A percentile compares a stretch with the other conserved stretches of the same genome.
These are phyloP conservation scores for Sakesphorus luctuosus DNA, from an alignment of 2,113 vertebrate species.

Conservation along the genomic window DNA sequence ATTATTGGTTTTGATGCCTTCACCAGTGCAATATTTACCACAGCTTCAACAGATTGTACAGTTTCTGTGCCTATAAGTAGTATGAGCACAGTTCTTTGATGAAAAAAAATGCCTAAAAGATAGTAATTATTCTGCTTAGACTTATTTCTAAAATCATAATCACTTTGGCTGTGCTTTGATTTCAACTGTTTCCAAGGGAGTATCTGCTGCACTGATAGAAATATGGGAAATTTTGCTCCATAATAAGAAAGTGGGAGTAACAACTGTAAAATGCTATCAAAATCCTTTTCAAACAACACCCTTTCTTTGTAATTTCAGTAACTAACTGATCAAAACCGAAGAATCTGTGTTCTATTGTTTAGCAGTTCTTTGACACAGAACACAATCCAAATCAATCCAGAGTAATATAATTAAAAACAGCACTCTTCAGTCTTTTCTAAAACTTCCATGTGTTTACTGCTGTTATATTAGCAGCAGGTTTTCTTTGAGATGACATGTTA, in stretches of 20 bases:
- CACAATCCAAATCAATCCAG: not conserved
- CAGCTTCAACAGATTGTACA: not conserved
- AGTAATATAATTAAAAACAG: not conserved
- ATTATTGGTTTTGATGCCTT: not conserved
- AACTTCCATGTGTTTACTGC: not conserved
- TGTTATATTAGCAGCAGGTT: not conserved
- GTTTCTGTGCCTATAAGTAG: not conserved
- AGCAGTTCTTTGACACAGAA: not conserved
- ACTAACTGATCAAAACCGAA: not conserved
- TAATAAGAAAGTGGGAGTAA: slow-evolving; percentile 3
- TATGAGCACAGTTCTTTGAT: not conserved
- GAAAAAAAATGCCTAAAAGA: not conserved
- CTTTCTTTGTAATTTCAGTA: not conserved
- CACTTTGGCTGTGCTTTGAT: not conserved
- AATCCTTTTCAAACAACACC: not conserved
- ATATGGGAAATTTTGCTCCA: slow-evolving; percentile 8
- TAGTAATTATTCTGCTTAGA: not conserved
- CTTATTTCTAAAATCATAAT: slow-evolving; percentile 12
- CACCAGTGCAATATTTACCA: not conserved
- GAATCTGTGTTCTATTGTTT: not conserved
- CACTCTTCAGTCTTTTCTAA: not conserved
- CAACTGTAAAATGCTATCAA: not conserved
- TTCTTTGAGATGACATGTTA: not conserved
- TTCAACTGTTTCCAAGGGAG: slow-evolving; percentile 3
- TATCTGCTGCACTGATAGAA: not conserved